phyloP scores from a whole-genome alignment of 2,113 vertebrate genomes.

The Apodemus speciosus region DNA sequence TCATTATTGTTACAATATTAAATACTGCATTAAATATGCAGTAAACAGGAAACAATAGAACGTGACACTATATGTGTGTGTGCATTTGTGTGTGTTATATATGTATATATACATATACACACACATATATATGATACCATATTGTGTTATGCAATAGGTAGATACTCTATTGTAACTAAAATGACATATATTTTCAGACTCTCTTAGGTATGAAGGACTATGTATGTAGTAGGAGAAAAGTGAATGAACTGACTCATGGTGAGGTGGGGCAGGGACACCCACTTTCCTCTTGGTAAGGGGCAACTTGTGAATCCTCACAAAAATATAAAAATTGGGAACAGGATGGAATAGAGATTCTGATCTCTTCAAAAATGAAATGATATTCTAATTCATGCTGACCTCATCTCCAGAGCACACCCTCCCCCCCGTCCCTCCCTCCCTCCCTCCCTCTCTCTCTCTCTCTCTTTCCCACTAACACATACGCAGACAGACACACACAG shows the following conservation, averaged over 20 bases:
- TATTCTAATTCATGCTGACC: neutral
- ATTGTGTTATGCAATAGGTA: neutral
- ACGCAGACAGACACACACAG: neutral
- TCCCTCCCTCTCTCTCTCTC: too few relatives aligned
- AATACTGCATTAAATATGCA: neutral
- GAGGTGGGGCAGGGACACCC: neutral
- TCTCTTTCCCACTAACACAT: neutral
- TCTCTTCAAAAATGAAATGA: neutral
- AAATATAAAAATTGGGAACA: neutral
- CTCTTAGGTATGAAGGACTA: neutral
- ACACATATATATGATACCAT: neutral
- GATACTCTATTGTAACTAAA: neutral
- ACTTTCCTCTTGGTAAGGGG: neutral
- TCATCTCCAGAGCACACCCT: neutral
- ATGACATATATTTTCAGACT: slow-evolving; percentile 16
- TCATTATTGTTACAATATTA: slow-evolving; percentile 2
- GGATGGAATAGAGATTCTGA: neutral
- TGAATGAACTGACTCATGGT: neutral
- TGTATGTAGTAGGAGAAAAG: neutral
- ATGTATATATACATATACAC: neutral
- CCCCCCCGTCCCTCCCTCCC: too few relatives aligned
- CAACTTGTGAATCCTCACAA: neutral
- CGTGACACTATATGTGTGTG: neutral
- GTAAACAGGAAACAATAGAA: neutral
- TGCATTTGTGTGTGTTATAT: neutral